These are phyloP conservation scores for Poicephalus gulielmi DNA, from an alignment of 2,113 vertebrate genomes.

Conservation along the genomic window DNA sequence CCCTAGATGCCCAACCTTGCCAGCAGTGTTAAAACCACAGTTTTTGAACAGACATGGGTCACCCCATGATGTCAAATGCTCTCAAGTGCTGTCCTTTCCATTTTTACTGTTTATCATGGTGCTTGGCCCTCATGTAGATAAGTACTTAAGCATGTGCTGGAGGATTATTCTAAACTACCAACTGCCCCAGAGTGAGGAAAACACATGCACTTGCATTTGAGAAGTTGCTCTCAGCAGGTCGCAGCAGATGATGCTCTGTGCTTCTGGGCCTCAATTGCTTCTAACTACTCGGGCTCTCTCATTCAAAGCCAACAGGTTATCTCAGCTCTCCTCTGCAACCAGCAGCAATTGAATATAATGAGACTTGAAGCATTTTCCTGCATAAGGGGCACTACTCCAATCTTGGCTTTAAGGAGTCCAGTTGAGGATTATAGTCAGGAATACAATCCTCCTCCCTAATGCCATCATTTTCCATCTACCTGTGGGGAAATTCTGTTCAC, in stretches of 20 bases:
- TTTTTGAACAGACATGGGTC: neutral
- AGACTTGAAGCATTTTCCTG: neutral
- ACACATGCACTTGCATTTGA: neutral
- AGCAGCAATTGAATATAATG: neutral
- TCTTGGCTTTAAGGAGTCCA: neutral
- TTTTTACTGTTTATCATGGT: neutral
- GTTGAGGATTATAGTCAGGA: neutral
- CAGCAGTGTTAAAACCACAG: accelerated
- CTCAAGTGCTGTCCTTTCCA: neutral
- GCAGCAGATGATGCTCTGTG: neutral
- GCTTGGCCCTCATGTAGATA: neutral
- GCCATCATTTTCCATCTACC: neutral
- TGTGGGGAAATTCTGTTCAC: neutral
- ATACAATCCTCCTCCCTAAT: neutral
- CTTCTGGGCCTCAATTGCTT: neutral
- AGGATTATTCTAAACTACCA: neutral
- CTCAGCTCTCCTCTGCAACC: neutral
- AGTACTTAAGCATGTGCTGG: neutral
- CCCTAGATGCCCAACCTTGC: neutral
- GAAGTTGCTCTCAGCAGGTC: neutral
- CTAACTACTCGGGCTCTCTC: neutral
- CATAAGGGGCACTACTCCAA: neutral
- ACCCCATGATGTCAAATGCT: neutral
- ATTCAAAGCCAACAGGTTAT: neutral
- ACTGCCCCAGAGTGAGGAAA: neutral